Conservation (phyloP, 2,888 invertebrate genomes). For the Calliphora vomitoria region DNA sequence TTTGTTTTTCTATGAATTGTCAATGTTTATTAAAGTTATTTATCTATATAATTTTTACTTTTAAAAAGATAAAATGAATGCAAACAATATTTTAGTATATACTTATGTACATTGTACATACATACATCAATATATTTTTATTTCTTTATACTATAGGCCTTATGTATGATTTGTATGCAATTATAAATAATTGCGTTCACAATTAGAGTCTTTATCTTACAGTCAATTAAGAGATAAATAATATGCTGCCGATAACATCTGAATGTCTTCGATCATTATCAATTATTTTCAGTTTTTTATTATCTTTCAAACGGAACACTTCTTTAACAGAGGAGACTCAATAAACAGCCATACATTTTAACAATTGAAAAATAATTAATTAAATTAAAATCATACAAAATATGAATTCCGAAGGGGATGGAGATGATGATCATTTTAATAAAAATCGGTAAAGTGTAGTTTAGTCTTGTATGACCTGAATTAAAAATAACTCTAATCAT, state of each 20-base stretch:
- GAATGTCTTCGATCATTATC: slow-evolving; percentile 44
- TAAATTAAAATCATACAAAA: background rate
- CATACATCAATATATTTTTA: background rate
- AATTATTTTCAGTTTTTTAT: slow-evolving; percentile 59
- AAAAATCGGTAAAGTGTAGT: slow-evolving; percentile 65
- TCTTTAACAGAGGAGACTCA: background rate
- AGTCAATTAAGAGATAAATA: slow-evolving; percentile 54
- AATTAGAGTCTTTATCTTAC: slow-evolving; percentile 48
- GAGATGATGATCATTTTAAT: slow-evolving; percentile 61
- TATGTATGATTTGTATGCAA: too few relatives aligned
- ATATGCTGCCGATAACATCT: slow-evolving; percentile 47
- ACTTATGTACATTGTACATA: background rate
- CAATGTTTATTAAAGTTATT: too few relatives aligned
- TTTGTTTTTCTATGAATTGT: too few relatives aligned
- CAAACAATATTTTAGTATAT: background rate
- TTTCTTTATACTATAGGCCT: too few relatives aligned
- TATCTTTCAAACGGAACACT: slow-evolving; percentile 52
- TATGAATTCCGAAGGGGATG: slow-evolving; percentile 58
- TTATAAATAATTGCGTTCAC: background rate
- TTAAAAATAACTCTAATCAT: background rate
- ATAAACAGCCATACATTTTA: background rate
- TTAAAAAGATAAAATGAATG: background rate
- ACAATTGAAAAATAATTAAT: background rate
- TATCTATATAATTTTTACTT: background rate
- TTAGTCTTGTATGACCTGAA: too few relatives aligned